Conservation (phyloP, 2,113 vertebrate genomes). For the Plectropomus leopardus region DNA sequence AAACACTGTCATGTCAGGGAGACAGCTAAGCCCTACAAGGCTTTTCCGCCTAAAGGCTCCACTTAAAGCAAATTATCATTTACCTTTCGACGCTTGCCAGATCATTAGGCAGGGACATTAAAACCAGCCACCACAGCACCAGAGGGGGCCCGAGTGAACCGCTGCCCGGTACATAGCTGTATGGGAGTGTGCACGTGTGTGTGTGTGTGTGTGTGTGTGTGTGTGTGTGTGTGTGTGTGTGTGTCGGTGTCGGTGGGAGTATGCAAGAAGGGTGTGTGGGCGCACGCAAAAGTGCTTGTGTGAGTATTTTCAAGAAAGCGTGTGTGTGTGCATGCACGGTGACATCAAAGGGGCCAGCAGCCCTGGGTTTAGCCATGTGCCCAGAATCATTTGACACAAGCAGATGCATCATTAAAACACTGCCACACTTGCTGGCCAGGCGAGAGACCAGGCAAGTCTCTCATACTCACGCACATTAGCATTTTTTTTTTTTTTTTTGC, state of each 20-base stretch:
- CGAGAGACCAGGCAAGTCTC: slow-evolving; percentile 70
- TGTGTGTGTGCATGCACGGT: slow-evolving; percentile 56
- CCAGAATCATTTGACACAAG: slow-evolving; percentile 87
- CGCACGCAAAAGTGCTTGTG: slow-evolving; percentile 45
- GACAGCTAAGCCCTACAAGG: slow-evolving; percentile 79
- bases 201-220: slow-evolving; percentile 38
- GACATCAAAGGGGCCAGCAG: slow-evolving; percentile 85
- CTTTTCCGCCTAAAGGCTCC: slow-evolving; percentile 86
- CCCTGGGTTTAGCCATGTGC: slow-evolving; percentile 83
- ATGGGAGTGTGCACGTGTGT: slow-evolving; percentile 55
- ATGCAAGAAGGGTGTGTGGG: slow-evolving; percentile 34
- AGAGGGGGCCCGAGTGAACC: slow-evolving; percentile 83
- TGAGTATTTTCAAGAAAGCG: slow-evolving; percentile 64
- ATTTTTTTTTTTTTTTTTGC: slow-evolving; percentile 39
- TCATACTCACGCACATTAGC: slow-evolving; percentile 68
- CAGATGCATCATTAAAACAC: slow-evolving; percentile 88
- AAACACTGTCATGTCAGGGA: slow-evolving; percentile 74
- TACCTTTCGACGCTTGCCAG: slow-evolving; percentile 87
- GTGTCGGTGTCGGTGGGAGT: slow-evolving; percentile 34
- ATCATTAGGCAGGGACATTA: slow-evolving; percentile 89
- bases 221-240: slow-evolving; percentile 46
- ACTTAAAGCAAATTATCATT: slow-evolving; percentile 89
- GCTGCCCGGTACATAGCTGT: slow-evolving; percentile 78
- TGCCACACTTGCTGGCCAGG: slow-evolving; percentile 74
- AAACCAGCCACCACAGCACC: slow-evolving; percentile 86